Evolutionary conservation across 2,113 vertebrate genomes (phyloP), one percentile per base, ranked within the genome.

Genomic region (Hyaena hyaena): DNA sequence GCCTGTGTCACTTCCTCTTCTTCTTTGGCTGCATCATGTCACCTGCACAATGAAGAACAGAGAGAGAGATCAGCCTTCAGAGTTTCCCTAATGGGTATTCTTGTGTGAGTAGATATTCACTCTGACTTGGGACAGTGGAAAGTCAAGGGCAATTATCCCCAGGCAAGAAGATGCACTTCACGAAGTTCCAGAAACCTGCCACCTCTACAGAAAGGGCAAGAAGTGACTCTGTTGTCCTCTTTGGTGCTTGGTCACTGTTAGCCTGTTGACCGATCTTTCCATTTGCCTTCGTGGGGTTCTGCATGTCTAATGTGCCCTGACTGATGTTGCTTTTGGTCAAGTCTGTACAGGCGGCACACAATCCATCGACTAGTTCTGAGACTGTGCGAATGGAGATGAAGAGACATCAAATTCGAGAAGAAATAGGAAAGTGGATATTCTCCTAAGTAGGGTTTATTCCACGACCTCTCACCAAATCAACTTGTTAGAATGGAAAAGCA

Each of bases 1-100:
- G 66, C 11, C 39, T 63, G n/a, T 4, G 53, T 99, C 96, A 99
- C 81, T 98, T 98, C 92, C 5, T 95, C 88, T 98, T 98, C 92
- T 43, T 89, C 48, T 0, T 43, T 0, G 55, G 97, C 74, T 96
- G 93, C 84, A 68, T 95, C 87, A 1, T 93, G 71, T 98, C 98
- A 97, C 99, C 99, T 99, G 98, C 88, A 81, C 10, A 88, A 61
- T 98, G 21, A 97, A 92, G 98, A 96, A 97, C 0, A 94, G 19
- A 95, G 87, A 93, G 43, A 87, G 63, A 90, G 12, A 35, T 97
- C 89, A 98, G 86, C 10, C 17, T 45, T 87, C 28, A 55, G 50
- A 16, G 17, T 45, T 93, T 90, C 33, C n/a, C 90, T 88, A 35
- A 28, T 0, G 6, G 68, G n/a, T 80, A 17, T 82, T 93, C 19